phyloP scores from a whole-genome alignment of 2,797 vertebrate species.

The Alcedo atthis region DNA sequence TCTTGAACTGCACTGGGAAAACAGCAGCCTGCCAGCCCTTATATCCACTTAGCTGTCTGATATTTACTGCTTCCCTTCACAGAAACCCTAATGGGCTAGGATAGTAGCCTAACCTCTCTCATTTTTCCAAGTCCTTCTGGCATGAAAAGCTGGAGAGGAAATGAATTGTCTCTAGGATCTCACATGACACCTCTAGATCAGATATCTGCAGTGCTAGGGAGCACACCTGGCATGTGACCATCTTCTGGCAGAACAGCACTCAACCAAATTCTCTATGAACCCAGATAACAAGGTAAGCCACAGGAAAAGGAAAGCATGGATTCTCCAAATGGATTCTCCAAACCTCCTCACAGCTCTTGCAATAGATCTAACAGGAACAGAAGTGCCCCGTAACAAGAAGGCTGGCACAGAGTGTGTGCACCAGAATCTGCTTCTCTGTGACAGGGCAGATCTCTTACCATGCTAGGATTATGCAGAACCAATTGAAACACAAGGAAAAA shows the following conservation, averaged over 20 bases:
- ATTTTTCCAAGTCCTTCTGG: neutral
- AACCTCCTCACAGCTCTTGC: neutral
- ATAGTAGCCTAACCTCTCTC: neutral
- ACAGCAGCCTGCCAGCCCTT: conserved; percentile 4
- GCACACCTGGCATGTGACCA: neutral
- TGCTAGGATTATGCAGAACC: neutral
- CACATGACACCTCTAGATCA: neutral
- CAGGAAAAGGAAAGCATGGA: neutral
- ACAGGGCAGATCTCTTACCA: neutral
- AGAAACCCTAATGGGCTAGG: neutral
- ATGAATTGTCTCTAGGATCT: conserved; percentile 2
- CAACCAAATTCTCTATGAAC: neutral
- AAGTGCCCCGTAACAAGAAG: neutral
- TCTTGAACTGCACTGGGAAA: neutral
- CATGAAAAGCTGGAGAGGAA: neutral
- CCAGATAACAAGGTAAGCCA: neutral
- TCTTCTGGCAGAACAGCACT: neutral
- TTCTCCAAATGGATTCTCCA: neutral
- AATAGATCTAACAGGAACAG: neutral
- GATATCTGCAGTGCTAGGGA: neutral
- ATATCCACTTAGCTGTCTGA: neutral
- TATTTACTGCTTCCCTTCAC: neutral
- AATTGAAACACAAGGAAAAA: neutral
- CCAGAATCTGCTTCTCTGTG: neutral
- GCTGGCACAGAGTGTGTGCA: neutral